Conservation (phyloP, 2,113 vertebrate species). For the Arizona elegans region DNA sequence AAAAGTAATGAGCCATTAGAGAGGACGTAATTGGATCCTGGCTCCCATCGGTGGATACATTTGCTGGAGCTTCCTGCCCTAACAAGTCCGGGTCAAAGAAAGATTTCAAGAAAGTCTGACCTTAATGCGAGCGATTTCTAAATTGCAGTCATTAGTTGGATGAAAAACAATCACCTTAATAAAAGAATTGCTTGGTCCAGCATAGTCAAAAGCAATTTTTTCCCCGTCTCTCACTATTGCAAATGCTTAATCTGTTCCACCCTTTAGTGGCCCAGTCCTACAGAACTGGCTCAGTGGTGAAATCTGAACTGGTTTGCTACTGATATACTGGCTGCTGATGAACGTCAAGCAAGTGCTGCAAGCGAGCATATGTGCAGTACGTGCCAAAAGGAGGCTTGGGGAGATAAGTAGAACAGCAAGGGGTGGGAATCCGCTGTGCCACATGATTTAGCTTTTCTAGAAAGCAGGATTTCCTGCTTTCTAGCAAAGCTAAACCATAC, state of each 20-base stretch:
- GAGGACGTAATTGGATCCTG: slow-evolving; percentile 43
- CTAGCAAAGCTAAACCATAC: no score
- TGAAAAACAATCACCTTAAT: slow-evolving; percentile 10
- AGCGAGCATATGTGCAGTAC: no score
- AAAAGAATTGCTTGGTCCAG: neutral
- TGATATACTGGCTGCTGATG: no score
- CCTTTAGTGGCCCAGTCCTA: neutral
- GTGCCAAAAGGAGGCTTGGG: no score
- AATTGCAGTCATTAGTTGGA: slow-evolving; percentile 22
- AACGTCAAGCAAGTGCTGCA: rapidly evolving
- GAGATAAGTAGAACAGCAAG: no score
- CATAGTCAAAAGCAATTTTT: neutral
- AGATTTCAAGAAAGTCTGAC: slow-evolving; percentile 45
- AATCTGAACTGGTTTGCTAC: no score
- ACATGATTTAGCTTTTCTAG: no score
- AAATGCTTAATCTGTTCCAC: neutral
- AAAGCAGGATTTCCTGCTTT: no score
- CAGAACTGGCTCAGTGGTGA: neutral
- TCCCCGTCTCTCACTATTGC: neutral
- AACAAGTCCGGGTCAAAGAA: slow-evolving; percentile 40
- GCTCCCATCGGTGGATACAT: slow-evolving; percentile 29
- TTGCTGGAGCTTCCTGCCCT: slow-evolving; percentile 33
- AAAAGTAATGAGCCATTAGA: slow-evolving; percentile 50
- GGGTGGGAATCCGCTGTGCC: no score
- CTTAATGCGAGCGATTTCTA: slow-evolving; percentile 5